Conservation (phyloP, 2,113 vertebrate genomes). For the Oreochromis spilurus region DNA sequence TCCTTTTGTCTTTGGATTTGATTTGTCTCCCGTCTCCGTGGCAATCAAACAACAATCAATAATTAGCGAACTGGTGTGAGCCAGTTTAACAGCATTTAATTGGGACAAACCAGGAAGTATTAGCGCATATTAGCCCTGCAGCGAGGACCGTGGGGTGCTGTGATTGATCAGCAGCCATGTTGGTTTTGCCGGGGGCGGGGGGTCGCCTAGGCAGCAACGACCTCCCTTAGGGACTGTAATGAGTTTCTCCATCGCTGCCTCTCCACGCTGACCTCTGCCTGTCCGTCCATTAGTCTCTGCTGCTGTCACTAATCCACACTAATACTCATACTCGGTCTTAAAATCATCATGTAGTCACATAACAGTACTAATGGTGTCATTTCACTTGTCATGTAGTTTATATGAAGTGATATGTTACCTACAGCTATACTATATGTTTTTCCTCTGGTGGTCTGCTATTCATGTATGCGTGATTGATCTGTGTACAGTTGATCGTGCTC, state of each 20-base stretch:
- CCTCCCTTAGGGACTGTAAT: conserved; percentile 1
- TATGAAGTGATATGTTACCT: neutral
- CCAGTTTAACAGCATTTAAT: conserved; percentile 22
- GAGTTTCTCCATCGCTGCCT: neutral
- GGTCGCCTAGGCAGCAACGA: neutral
- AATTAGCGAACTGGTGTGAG: conserved; percentile 3
- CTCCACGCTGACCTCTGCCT: neutral
- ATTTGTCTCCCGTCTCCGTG: neutral
- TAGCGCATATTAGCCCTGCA: conserved; percentile 11
- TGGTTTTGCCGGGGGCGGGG: neutral
- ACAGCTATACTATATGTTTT: neutral
- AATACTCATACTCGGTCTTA: neutral
- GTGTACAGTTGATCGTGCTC: neutral
- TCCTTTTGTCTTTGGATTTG: neutral
- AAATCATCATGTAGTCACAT: neutral
- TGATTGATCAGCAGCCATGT: conserved; percentile 8
- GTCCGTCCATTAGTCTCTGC: neutral
- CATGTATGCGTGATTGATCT: neutral
- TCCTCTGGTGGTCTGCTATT: neutral
- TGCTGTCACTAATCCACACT: neutral
- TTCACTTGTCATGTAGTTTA: neutral
- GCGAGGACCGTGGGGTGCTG: neutral
- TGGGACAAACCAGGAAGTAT: conserved; percentile 19
- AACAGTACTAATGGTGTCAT: neutral
- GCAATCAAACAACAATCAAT: neutral